A percentile compares a stretch with the other conserved stretches of the same genome.
phyloP scores from a whole-genome alignment of 1,140 invertebrate species.

The Agrilus planipennis region DNA sequence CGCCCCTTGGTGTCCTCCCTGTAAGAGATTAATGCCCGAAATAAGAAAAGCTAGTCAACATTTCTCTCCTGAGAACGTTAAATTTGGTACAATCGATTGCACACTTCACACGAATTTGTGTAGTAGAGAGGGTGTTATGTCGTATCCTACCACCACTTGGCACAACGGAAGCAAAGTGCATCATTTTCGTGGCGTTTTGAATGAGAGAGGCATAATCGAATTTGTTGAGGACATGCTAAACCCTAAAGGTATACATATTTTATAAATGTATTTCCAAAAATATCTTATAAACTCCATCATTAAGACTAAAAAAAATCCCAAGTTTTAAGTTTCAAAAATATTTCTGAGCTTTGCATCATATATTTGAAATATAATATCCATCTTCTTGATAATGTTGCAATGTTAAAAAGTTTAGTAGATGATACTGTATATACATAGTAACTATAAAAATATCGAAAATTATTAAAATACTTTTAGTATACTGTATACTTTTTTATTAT shows the following conservation, averaged over 20 bases:
- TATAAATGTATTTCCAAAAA: too few relatives aligned
- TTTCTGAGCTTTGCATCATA: too few relatives aligned
- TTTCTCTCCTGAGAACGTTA: slow-evolving; percentile 36
- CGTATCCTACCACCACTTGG: slow-evolving; percentile 64
- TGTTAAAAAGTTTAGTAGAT: too few relatives aligned
- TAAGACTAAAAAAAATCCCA: too few relatives aligned
- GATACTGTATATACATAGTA: too few relatives aligned
- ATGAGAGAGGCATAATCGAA: slow-evolving; percentile 47
- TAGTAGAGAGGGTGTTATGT: slow-evolving; percentile 49
- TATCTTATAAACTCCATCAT: too few relatives aligned
- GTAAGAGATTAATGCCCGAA: slow-evolving; percentile 59
- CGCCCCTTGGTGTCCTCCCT: slow-evolving; percentile 78
- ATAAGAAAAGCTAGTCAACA: slow-evolving; percentile 53
- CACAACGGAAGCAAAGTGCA: slow-evolving; percentile 50
- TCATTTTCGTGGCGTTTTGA: slow-evolving; percentile 49
- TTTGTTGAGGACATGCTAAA: slow-evolving; percentile 51
- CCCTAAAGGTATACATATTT: slow-evolving; percentile 34
- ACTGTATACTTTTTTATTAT: slow-evolving; percentile 28
- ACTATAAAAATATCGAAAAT: too few relatives aligned
- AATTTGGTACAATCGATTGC: slow-evolving; percentile 59
- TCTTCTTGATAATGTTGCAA: too few relatives aligned
- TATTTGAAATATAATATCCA: too few relatives aligned
- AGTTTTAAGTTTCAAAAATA: too few relatives aligned
- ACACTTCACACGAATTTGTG: slow-evolving; percentile 42
- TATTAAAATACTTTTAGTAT: slow-evolving; percentile 11